A percentile compares a stretch with the other conserved stretches of the same genome.
Conservation (phyloP, 2,888 invertebrate genomes). For the Limnephilus lunatus region DNA sequence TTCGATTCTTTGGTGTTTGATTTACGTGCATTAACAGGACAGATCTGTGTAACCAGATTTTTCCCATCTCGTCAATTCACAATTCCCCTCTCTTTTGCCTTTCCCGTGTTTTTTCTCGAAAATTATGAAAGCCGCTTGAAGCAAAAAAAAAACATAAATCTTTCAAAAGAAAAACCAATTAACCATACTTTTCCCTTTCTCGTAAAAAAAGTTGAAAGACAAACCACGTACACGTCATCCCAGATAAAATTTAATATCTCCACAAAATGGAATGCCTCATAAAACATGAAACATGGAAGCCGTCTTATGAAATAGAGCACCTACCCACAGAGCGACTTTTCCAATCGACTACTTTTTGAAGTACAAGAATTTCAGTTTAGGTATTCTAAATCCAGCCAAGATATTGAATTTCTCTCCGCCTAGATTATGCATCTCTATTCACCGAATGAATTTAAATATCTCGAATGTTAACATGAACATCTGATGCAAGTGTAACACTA, state of each 20-base stretch:
- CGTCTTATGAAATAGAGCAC: not conserved
- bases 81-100: not conserved
- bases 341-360: slow-evolving; percentile 14
- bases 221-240: not conserved
- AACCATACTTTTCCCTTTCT: not conserved
- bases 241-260: slow-evolving; percentile 22
- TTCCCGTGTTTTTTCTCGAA: not conserved
- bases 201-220: not conserved
- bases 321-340: not conserved
- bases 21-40: too few relatives aligned
- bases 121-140: not conserved
- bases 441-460: slow-evolving; percentile 34
- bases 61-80: not conserved
- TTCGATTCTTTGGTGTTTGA: too few relatives aligned
- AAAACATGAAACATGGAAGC: slow-evolving; percentile 20
- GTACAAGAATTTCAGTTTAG: slow-evolving; percentile 25
- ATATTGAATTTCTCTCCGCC: slow-evolving; percentile 15
- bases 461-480: not conserved
- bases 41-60: not conserved
- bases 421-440: slow-evolving; percentile 37
- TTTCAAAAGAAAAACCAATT: not conserved
- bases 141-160: not conserved
- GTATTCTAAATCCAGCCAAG: slow-evolving; percentile 27
- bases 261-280: slow-evolving; percentile 18
- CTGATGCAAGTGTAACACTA: not conserved